Evolutionary conservation across 2,113 vertebrate species (phyloP), one percentile per base, ranked within the genome.

Genomic region (Ameiurus melas): DNA sequence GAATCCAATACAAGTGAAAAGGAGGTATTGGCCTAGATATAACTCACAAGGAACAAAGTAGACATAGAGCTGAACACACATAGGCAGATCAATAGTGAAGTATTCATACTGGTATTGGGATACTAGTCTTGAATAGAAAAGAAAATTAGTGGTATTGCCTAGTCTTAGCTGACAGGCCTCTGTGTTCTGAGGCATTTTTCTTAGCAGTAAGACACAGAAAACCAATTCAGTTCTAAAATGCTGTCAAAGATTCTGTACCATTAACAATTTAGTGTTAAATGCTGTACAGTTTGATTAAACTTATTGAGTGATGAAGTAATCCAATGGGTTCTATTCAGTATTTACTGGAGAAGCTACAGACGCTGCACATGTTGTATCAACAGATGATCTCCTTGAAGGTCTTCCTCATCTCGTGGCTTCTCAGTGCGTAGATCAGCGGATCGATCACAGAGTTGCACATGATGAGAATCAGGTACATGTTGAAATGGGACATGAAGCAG

Each of bases 401-500:
- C 93, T 97, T 98, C 91, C 97, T 95, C 97, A 99, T 99, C 94
- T 99, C 98, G 89, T 96, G 97, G 92, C 97, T 99, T 89, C 98
- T 96, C 92, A 99, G 97, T 82, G 98, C 98, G 0, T 99, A 99
- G 86, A 99, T 99, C 88, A 99, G 95, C 0, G 98, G 98, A 89
- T 99, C 98, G 0, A 99, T 97, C 91, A 97, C 97, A 0, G 98
- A 98, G 90, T 98, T 99, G 89, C 97, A 99, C 97, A 99, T 99
- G 91, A 99, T 99, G 82, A 99, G 96, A 84, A 98, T 98, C 92
- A 99, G 96, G 93, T 99, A 99, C 97, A 99, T 96, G 94, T 98
- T 98, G 94, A 99, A 99, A 93, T 99, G 96, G 51, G 98, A 97
- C 98, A 99, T 99, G 90, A 98, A 99, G 92, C 98, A 99, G 86